Evolutionary conservation across 2,113 vertebrate species (phyloP), one percentile per base, ranked within the genome.

Genomic region (Cyprinodon tularosa): DNA sequence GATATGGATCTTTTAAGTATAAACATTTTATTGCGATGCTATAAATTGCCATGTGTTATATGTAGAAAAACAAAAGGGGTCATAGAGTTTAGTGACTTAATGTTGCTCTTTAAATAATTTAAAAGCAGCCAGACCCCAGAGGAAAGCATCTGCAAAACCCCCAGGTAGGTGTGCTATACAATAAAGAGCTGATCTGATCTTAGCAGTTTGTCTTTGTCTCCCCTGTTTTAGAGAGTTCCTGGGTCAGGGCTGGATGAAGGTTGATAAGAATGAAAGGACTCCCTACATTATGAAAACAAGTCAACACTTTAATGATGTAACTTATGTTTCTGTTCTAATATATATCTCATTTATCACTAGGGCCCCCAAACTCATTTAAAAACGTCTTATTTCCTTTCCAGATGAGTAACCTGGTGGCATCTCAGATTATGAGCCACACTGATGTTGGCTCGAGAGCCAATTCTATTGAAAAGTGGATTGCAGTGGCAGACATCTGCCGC

Each of bases 401-500:
- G 98, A 99, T 99, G 98, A 99, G 98, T 86, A 99, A 99, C 93
- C 94, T 99, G 89, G 98, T 99, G 91, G 98, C 97, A 37, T 99
- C 97, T 0, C 97, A 99, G 94, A 99, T 99, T 40, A 98, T 99
- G 97, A 96, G 95, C 91, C 97, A 99, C 0, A 93, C 96, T 0
- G 98, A 99, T 1, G 91, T 97, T 62, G 93, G 95, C 82, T 98
- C 97, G 3, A 96, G 98, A 57, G 96, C 98, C 83, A 96, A 75
- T 62, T 96, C 97, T 11, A 99, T 99, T 68, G 98, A 99, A 90
- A 99, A 98, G 91, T 99, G 98, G 98, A 96, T 99, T 53, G 97
- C 96, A 0, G 98, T 99, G 84, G 98, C 97, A 0, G 98, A 99
- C 88, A 99, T 99, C 77, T 99, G 98, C 87, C 95, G 97, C 62